phyloP scores from a whole-genome alignment of 30 jellyfish, hydroid and myxozoan genomes.

The Cassiopea xamachana region DNA sequence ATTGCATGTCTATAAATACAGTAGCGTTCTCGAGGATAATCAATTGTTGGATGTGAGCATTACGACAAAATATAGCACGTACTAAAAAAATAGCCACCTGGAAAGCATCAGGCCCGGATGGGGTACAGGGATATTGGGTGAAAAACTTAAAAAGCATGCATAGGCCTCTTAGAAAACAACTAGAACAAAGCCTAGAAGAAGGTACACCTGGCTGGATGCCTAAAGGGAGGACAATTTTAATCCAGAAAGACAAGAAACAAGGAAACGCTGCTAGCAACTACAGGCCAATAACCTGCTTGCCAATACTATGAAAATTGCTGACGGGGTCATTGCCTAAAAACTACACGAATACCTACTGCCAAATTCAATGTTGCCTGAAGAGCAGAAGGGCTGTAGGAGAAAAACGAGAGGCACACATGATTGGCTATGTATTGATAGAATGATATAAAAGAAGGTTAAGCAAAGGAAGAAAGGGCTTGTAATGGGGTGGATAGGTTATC shows the following conservation, averaged over 20 bases:
- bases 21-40: no score
- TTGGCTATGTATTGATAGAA: constrained; percentile 17
- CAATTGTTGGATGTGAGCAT: no score
- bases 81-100: no score
- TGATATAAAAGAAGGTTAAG: constrained; percentile 27
- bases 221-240: constrained; percentile 58
- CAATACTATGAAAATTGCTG: constrained; percentile 1
- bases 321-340: constrained; percentile 50
- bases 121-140: constrained; percentile 9
- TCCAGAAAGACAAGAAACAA: constrained; percentile 25
- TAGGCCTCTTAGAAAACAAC: constrained; percentile 14
- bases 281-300: no score
- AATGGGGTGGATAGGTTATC: constrained; percentile 21
- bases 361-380: constrained; percentile 6
- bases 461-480: constrained; percentile 11
- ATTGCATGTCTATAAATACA: no score
- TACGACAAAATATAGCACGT: no score
- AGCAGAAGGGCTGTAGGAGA: constrained; percentile 29
- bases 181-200: constrained; percentile 10
- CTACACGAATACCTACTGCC: neutral
- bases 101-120: no score
- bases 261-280: constrained; percentile 17
- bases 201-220: constrained; percentile 44
- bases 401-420: constrained; percentile 37
- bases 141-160: constrained; percentile 44